phyloP scores from a whole-genome alignment of 2,113 vertebrate genomes.

The Cervus canadensis region DNA sequence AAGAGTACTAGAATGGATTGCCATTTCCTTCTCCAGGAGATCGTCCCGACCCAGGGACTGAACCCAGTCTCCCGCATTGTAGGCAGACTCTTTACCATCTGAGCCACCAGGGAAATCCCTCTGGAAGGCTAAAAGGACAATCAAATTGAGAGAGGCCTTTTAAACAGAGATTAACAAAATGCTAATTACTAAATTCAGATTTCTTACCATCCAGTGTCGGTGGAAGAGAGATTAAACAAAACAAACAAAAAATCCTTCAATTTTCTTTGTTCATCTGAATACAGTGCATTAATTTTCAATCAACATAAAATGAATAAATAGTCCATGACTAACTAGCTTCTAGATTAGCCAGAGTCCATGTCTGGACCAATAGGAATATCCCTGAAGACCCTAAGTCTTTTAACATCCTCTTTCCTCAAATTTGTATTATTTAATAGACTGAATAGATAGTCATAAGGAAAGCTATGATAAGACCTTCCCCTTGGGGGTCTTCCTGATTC shows the following conservation, averaged over 20 bases:
- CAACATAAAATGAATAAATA: background rate
- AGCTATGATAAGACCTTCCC: background rate
- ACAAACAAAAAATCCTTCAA: background rate
- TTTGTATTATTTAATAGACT: background rate
- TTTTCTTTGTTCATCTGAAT: background rate
- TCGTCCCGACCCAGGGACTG: accelerated
- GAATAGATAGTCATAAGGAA: background rate
- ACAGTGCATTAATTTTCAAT: background rate
- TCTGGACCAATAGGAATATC: background rate
- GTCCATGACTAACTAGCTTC: background rate
- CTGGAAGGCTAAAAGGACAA: background rate
- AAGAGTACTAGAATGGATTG: background rate
- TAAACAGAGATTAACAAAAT: background rate
- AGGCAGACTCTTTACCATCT: background rate
- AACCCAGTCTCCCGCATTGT: background rate
- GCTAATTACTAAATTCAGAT: background rate
- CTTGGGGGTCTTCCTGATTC: background rate
- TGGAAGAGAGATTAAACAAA: background rate
- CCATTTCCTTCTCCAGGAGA: background rate
- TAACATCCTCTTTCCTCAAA: background rate
- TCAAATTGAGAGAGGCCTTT: background rate
- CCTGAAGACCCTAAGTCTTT: background rate
- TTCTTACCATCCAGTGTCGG: background rate
- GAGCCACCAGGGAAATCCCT: background rate
- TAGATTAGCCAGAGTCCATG: background rate